Conservation (phyloP, 1,140 invertebrate species). For the Glossosoma conforme region DNA sequence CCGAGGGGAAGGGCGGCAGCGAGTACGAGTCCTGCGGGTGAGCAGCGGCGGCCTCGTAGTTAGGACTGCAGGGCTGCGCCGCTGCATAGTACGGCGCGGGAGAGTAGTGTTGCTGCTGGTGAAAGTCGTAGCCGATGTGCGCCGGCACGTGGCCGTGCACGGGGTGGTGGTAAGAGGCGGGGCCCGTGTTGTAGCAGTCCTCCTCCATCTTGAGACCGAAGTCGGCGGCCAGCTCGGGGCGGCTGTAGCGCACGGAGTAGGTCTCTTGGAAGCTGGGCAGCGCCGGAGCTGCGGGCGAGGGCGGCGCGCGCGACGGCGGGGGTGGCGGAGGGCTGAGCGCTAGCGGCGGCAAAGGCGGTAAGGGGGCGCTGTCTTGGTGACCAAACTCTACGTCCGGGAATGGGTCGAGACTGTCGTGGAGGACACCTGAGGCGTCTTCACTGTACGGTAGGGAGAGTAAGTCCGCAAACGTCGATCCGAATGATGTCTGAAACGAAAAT, state of each 20-base stretch:
- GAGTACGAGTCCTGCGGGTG: slow-evolving; percentile 57
- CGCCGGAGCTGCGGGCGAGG: slow-evolving; percentile 54
- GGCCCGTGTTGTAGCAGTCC: slow-evolving; percentile 61
- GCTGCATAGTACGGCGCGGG: slow-evolving; percentile 51
- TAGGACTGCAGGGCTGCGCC: slow-evolving; percentile 51
- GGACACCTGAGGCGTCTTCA: slow-evolving; percentile 48
- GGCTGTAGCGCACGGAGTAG: slow-evolving; percentile 65
- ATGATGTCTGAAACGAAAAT: slow-evolving; percentile 47
- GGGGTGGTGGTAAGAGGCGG: slow-evolving; percentile 52
- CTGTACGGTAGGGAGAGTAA: slow-evolving; percentile 49
- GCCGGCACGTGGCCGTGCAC: slow-evolving; percentile 41
- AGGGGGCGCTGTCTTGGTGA: slow-evolving; percentile 35
- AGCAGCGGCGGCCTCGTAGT: slow-evolving; percentile 48
- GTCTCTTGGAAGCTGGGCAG: slow-evolving; percentile 83
- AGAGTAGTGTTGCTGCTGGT: slow-evolving; percentile 50
- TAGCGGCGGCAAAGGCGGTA: slow-evolving; percentile 40
- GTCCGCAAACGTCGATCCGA: slow-evolving; percentile 52
- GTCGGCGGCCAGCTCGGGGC: slow-evolving; percentile 50
- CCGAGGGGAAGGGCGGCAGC: slow-evolving; percentile 56
- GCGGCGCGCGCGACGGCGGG: slow-evolving; percentile 32
- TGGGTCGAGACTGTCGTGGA: slow-evolving; percentile 49
- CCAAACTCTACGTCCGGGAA: slow-evolving; percentile 51
- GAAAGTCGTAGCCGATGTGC: slow-evolving; percentile 57
- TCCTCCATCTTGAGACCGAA: slow-evolving; percentile 73
- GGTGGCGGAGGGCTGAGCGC: slow-evolving; percentile 35